Evolutionary conservation across 2,113 vertebrate genomes (phyloP).

Genomic region (Eurystomus gularis): DNA sequence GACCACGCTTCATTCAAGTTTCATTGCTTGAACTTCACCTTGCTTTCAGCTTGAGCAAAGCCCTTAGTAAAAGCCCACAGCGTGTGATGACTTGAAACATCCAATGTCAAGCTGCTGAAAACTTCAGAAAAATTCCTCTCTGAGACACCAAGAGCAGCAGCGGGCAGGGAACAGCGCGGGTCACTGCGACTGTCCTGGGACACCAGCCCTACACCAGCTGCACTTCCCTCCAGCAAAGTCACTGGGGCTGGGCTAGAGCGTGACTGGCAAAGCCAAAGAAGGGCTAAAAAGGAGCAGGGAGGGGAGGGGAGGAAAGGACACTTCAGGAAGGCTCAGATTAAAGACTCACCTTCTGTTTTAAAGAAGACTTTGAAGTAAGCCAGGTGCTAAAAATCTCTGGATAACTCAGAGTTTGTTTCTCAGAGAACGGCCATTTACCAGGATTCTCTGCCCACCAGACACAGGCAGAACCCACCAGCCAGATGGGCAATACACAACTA

Average conservation of each 20-base stretch:
- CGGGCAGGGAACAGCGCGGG: background rate
- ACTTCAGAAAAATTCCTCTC: background rate
- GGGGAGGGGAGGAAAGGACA: background rate
- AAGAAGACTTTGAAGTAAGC: background rate
- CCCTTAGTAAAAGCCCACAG: background rate
- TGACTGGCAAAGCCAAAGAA: background rate
- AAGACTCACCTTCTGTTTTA: background rate
- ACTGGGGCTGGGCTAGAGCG: background rate
- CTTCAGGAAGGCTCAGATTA: background rate
- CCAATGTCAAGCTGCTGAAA: background rate
- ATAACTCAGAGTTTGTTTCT: background rate
- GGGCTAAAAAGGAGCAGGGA: background rate
- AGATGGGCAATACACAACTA: background rate
- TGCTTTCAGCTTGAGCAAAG: background rate
- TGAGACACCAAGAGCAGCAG: rapidly evolving
- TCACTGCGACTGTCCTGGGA: background rate
- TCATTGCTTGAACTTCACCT: background rate
- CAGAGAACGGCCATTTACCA: background rate
- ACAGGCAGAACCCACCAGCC: background rate
- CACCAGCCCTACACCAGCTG: background rate
- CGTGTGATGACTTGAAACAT: background rate
- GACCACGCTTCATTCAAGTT: background rate
- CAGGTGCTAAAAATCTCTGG: background rate
- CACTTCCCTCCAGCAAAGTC: background rate
- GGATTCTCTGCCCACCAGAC: background rate